These are phyloP conservation scores for Chauna torquata DNA, from an alignment of 2,113 vertebrate species.

Conservation along the genomic window DNA sequence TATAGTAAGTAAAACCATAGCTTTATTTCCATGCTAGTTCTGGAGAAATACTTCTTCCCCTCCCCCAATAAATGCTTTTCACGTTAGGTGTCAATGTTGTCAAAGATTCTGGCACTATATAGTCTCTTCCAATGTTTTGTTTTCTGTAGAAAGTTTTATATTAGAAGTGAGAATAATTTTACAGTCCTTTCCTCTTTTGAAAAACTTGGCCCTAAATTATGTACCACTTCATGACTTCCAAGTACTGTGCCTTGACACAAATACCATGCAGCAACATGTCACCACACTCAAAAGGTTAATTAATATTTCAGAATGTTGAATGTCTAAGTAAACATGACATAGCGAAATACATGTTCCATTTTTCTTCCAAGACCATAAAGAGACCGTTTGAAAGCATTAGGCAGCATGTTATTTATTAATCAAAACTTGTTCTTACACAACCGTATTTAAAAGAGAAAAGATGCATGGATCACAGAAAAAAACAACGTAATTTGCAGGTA, in stretches of 20 bases:
- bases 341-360: background rate
- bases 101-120: background rate
- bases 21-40: background rate
- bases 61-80: background rate
- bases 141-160: background rate
- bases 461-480: background rate
- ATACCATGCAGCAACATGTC: background rate
- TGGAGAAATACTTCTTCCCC: background rate
- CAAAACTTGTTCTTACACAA: background rate
- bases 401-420: background rate
- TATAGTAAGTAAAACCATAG: background rate
- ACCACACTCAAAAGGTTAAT: background rate
- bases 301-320: background rate
- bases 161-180: background rate
- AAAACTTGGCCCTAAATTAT: background rate
- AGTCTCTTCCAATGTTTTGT: background rate
- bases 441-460: background rate
- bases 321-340: background rate
- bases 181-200: background rate
- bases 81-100: background rate
- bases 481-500: background rate
- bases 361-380: constrained; percentile 7
- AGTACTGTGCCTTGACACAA: background rate
- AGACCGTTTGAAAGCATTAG: background rate
- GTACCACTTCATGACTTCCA: background rate